phyloP scores from a whole-genome alignment of 2,113 vertebrate species.

The Fukomys damarensis region DNA sequence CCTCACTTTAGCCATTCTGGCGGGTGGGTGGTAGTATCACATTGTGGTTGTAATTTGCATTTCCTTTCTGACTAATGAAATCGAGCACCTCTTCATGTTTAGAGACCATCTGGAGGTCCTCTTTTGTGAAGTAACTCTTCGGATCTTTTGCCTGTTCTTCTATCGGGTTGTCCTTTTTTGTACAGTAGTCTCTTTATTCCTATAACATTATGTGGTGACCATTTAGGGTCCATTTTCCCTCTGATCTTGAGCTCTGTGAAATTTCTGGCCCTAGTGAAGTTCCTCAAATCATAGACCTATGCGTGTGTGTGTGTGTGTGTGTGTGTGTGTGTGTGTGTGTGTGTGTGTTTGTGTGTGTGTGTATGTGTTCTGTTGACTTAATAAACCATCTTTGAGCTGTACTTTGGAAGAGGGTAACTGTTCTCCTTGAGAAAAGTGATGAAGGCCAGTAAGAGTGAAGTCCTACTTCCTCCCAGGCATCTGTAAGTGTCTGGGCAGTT shows the following conservation, averaged over 20 bases:
- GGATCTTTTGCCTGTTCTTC: background rate
- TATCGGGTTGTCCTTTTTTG: background rate
- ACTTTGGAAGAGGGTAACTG: background rate
- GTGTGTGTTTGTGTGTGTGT: too few species aligned
- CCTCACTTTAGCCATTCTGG: background rate
- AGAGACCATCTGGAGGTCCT: background rate
- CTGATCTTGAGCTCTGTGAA: background rate
- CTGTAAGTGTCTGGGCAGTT: background rate
- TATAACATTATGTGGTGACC: background rate
- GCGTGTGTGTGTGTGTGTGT: too few species aligned
- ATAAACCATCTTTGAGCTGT: background rate
- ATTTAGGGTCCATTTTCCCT: background rate
- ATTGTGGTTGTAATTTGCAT: conserved; percentile 34
- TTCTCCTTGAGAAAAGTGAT: background rate
- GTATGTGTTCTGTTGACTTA: background rate
- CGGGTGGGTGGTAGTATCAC: background rate
- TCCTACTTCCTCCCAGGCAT: background rate
- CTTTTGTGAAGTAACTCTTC: background rate
- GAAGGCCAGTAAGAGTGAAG: background rate
- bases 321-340: too few species aligned
- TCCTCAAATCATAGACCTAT: background rate
- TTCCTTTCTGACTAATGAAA: conserved; percentile 34
- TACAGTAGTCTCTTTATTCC: background rate
- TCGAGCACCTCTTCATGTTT: background rate
- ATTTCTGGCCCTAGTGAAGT: background rate